These are phyloP conservation scores for Drymodes brunneopygia DNA, from an alignment of 2,113 vertebrate genomes.

Conservation along the genomic window DNA sequence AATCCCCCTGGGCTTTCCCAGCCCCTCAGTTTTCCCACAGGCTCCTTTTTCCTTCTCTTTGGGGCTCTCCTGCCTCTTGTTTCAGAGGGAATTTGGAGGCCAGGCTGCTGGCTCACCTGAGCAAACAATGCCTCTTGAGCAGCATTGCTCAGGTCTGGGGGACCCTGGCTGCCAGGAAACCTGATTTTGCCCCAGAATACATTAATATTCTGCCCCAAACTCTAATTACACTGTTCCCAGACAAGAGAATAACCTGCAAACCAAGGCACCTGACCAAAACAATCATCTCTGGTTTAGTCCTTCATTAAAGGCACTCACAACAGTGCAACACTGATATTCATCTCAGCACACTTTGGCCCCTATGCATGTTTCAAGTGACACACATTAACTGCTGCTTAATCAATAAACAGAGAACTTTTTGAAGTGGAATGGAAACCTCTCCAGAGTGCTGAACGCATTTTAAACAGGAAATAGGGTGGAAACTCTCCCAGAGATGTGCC, in stretches of 20 bases:
- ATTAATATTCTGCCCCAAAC: too few relatives aligned
- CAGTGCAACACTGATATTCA: neutral
- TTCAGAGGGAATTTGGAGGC: neutral
- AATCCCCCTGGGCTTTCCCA: rapidly evolving
- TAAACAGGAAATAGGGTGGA: neutral
- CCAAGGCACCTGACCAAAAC: neutral
- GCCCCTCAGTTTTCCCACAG: rapidly evolving
- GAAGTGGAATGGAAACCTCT: neutral
- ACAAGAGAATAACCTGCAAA: neutral
- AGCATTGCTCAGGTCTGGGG: neutral
- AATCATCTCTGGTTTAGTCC: neutral
- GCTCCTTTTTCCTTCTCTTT: neutral
- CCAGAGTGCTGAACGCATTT: neutral
- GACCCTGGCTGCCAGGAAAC: neutral
- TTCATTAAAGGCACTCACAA: neutral
- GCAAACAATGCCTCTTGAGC: neutral
- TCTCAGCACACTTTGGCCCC: neutral
- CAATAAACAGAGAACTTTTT: neutral
- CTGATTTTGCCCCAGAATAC: neutral
- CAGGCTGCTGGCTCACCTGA: neutral
- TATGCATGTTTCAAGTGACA: neutral
- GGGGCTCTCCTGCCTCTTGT: neutral
- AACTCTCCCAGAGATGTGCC: neutral
- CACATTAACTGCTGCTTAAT: neutral
- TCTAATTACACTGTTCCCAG: too few relatives aligned